Percentiles rank a stretch among this genome's conserved stretches.
phyloP scores from a whole-genome alignment of 2,113 vertebrate genomes.

The Rhynchopsitta pachyrhyncha region DNA sequence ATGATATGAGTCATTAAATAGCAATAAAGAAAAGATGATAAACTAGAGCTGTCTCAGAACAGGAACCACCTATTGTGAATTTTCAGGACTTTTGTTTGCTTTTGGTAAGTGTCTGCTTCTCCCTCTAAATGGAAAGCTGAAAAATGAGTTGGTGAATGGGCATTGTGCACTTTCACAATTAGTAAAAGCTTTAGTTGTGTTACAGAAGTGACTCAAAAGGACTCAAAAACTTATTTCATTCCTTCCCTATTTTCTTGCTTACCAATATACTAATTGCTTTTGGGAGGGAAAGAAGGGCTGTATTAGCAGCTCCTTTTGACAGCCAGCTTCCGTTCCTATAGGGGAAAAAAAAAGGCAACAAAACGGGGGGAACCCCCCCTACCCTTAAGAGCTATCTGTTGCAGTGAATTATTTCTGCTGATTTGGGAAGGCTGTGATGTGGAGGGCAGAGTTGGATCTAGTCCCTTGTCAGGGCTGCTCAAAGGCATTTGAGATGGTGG shows the following conservation, averaged over 20 bases:
- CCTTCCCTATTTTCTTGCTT: not conserved
- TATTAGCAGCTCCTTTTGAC: not conserved
- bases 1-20: constrained; percentile 49
- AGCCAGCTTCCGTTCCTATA: not conserved
- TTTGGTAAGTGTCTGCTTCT: not conserved
- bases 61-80: constrained; percentile 3
- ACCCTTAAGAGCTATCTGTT: not conserved
- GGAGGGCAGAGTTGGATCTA: not conserved
- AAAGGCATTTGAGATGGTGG: not conserved
- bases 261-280: not conserved
- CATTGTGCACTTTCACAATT: not conserved
- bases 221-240: not conserved
- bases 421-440: accelerated
- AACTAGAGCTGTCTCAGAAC: not conserved
- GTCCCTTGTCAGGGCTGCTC: not conserved
- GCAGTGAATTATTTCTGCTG: not conserved
- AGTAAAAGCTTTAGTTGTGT: not conserved
- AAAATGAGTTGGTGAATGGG: not conserved
- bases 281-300: not conserved
- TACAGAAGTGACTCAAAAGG: not conserved
- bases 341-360: not conserved
- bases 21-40: constrained; percentile 6
- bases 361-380: accelerated
- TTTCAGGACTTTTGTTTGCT: not conserved
- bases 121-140: not conserved